Evolutionary conservation across 2,888 invertebrate species (phyloP).

Genomic region (Tenthredo mesomela): DNA sequence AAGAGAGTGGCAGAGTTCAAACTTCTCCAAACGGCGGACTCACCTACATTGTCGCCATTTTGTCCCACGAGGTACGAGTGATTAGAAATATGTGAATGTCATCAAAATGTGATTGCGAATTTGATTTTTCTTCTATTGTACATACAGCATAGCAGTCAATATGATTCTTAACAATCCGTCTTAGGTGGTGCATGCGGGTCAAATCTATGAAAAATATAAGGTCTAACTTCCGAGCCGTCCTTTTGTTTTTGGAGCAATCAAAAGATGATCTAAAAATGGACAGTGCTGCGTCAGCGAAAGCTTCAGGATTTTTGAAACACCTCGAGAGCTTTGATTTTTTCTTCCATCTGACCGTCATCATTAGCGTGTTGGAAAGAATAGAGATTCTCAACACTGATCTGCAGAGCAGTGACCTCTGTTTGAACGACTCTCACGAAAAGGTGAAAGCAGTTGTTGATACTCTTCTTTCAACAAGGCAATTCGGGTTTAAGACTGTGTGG

Average conservation of each 20-base stretch:
- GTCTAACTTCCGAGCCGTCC: not conserved
- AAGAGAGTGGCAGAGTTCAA: slow-evolving; percentile 50
- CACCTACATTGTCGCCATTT: slow-evolving; percentile 48
- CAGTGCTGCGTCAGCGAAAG: slow-evolving; percentile 23
- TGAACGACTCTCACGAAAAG: slow-evolving; percentile 7
- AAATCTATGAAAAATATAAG: slow-evolving; percentile 28
- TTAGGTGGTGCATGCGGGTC: slow-evolving; percentile 32
- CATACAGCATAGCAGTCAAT: not conserved
- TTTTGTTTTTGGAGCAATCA: slow-evolving; percentile 28
- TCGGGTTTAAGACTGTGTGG: slow-evolving; percentile 7
- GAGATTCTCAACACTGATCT: slow-evolving; percentile 40
- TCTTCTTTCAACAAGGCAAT: slow-evolving; percentile 29
- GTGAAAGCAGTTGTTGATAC: slow-evolving; percentile 28
- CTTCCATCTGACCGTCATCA: slow-evolving; percentile 32
- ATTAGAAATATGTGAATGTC: not conserved
- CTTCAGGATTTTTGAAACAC: slow-evolving; percentile 31
- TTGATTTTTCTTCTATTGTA: not conserved
- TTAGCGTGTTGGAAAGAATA: slow-evolving; percentile 32
- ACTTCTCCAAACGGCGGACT: slow-evolving; percentile 22
- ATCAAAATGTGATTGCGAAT: slow-evolving; percentile 26
- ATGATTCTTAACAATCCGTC: not conserved
- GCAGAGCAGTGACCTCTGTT: slow-evolving; percentile 35
- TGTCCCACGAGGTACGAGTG: slow-evolving; percentile 52
- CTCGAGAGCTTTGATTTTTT: slow-evolving; percentile 29
- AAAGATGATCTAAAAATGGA: slow-evolving; percentile 21